Evolutionary conservation across 1,140 invertebrate genomes (phyloP), one percentile per base, ranked within the genome.

Genomic region (Leptopilina boulardi): DNA sequence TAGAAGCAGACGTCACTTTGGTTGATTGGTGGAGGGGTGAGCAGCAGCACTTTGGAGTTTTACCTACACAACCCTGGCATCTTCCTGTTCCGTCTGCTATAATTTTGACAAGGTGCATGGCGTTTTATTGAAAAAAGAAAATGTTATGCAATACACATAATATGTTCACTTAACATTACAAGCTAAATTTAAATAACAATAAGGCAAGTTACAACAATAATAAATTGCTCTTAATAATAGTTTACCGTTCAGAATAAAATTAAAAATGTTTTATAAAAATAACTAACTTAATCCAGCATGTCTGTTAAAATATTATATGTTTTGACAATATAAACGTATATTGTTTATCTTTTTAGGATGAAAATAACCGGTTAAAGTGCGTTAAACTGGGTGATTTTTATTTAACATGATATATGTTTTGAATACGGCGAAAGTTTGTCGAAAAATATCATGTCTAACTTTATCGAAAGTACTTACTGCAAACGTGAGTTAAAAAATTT

Each of bases 341-440:
- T n/a, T n/a, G n/a, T n/a, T n/a, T n/a, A n/a, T 13, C 26, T 70
- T 84, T 85, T 71, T 47, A 86, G 83, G 74, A 80, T 83, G 76
- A 73, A 13, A 77, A 54, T 26, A 56, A 78, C 26, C 44, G 71
- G 59, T 44, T 74, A 73, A 38, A 8, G 34, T 83, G 13, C 77
- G 4, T 6, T 23, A 73, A 56, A 19, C 13, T 70, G 1, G 34
- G 8, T 13, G 38, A 70, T 70, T 71, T 66, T 76, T 38, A 9
- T 38, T 54, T 86, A 90, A 80, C 80, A 90, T 90, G 89, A 78
- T 90, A 89, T 85, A 85, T 76, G 42, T 84, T 79, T 66, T 86
- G 42, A 76, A 74, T 71, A 47, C 85, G 34, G 47, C 77, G 23
- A 87, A 73, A 75, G 77, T 84, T 38, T 81, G 78, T 76, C 78